Evolutionary conservation across 2,797 vertebrate genomes (phyloP), one percentile per base, ranked within the genome.

Genomic region (Cuniculus paca): DNA sequence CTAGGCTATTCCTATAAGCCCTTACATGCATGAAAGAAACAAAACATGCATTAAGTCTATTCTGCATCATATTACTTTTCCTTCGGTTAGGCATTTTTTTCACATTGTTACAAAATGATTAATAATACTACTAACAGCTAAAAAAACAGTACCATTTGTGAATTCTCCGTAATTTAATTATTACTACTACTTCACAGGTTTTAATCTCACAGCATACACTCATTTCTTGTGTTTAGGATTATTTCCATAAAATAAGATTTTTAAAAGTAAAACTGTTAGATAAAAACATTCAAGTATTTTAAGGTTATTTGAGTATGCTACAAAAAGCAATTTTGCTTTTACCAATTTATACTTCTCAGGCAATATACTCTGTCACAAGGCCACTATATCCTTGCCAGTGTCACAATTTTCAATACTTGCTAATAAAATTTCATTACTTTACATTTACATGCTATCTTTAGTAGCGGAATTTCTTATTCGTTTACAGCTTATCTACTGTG

Each of bases 231-330:
- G 26, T 36, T 88, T 22, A 87, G 11, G 34, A 48, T 50, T 72
- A n/a, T 42, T 74, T 84, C 39, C 39, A 42, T 42, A 31, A 63
- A 56, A 60, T 58, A 50, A 2, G 42, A 60, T 28, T 85, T 13
- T 61, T 65, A 80, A 22, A 81, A 89, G 48, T 90, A 68, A 82
- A 92, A 61, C 7, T 87, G 19, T 26, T 63, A 50, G 17, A 42
- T 82, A 4, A 58, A 96, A 97, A 36, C 54, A 82, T 17, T 78
- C 22, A 54, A 83, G 28, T 45, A 91, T 70, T 54, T 95, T 36
- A 79, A 83, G 70, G 11, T n/a, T 84, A 48, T 17, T 36, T 42
- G 17, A 58, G 14, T 48, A 65, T 48, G 14, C 16, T 61, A 83
- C 3, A 39, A 78, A 70, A 45, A n/a, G n/a, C n/a, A n/a, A n/a